Conservation (phyloP, 1,140 invertebrate species). For the Ceratosolen fusciceps region DNA sequence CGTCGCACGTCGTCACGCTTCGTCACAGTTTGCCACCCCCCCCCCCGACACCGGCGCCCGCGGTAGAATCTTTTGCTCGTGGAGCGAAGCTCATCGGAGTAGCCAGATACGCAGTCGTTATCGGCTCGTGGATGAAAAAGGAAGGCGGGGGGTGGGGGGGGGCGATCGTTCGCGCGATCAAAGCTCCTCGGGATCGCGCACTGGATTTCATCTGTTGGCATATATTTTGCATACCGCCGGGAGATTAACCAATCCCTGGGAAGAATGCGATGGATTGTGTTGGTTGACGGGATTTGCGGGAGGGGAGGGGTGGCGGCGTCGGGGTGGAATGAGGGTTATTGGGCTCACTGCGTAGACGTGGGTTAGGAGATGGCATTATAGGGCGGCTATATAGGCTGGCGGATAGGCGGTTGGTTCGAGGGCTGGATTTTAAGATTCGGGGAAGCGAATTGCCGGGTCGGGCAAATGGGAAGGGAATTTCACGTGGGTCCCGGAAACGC, state of each 20-base stretch:
- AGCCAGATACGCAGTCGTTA: neutral
- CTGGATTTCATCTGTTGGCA: slow-evolving; percentile 9
- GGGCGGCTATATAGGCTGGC: neutral
- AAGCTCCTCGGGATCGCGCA: neutral
- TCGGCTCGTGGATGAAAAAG: neutral
- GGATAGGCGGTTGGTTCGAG: no score
- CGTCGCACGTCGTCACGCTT: no score
- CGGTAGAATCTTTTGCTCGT: neutral
- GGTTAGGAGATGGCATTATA: neutral
- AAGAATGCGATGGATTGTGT: neutral
- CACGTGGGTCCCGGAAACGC: neutral
- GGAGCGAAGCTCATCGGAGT: neutral
- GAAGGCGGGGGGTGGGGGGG: neutral
- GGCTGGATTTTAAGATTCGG: slow-evolving; percentile 1
- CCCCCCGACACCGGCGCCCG: no score
- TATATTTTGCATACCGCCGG: neutral
- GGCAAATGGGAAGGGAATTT: neutral
- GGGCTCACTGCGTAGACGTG: neutral
- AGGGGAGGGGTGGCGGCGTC: no score
- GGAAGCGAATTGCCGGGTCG: neutral
- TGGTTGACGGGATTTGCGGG: no score
- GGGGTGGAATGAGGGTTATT: no score
- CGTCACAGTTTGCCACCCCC: no score
- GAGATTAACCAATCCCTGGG: neutral
- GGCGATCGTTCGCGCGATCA: neutral